Percentiles rank a stretch among this genome's conserved stretches.
These are phyloP conservation scores for Deroplatys truncata DNA, from an alignment of 2,888 invertebrate genomes.

Conservation along the genomic window DNA sequence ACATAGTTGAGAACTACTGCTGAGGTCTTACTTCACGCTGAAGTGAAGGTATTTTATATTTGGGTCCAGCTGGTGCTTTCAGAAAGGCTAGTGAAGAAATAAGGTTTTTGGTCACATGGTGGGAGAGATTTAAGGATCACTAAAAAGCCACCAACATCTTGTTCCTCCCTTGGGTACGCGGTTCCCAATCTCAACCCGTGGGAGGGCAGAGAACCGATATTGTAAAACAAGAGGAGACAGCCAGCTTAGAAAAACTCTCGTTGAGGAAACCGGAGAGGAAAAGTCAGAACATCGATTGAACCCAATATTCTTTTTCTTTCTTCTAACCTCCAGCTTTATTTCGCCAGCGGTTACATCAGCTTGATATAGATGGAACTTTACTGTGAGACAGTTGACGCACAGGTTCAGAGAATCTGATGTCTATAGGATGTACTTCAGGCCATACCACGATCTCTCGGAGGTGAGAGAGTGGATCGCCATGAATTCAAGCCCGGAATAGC, in stretches of 20 bases:
- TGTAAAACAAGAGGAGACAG: background rate
- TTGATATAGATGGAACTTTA: background rate
- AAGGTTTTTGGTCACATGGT: background rate
- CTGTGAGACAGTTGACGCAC: background rate
- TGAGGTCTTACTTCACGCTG: background rate
- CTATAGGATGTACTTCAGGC: no score
- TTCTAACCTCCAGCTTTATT: background rate
- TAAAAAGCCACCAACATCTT: background rate
- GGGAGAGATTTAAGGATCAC: background rate
- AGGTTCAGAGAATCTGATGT: no score
- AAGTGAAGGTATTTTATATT: background rate
- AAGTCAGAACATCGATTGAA: background rate
- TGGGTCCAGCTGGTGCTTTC: background rate
- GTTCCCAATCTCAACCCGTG: background rate
- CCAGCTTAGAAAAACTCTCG: background rate
- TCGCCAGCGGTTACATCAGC: background rate
- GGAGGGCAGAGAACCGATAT: background rate
- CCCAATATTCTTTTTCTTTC: background rate
- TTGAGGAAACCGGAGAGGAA: background rate
- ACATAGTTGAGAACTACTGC: no score
- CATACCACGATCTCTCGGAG: no score
- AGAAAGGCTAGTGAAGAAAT: background rate
- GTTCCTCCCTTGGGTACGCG: background rate
- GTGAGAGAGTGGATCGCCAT: no score
- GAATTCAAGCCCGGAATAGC: no score